Base-by-base conservation (phyloP, 2,113 vertebrate species). In the Scopus umbretta region DNA sequence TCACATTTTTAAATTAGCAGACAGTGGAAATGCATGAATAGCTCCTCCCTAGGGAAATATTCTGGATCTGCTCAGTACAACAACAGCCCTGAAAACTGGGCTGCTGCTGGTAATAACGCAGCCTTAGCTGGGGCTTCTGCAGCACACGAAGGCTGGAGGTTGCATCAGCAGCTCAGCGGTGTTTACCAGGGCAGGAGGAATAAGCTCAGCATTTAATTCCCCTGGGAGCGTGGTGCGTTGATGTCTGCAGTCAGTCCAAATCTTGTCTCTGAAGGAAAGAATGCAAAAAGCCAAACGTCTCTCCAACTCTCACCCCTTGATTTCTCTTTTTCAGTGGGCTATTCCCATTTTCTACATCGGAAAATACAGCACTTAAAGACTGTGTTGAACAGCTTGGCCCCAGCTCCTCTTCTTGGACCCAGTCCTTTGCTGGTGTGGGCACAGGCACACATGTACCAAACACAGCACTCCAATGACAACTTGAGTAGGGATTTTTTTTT, bases 1-100 rank as follows among this genome's bases (percentile, higher is more conserved):
- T 92, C 96, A 23, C 89, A 36, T 83, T 80, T 93, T 87, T 65
- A 90, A 93, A 94, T 91, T 86, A 96, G 52, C 88, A 94, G 81
- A 14, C 63, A 49, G 94, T 9, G 67, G 62, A 90, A 96, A 88
- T 76, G 89, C 96, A 58, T 42, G 86, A 90, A 85, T 62, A 58
- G 50, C 90, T 88, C 78, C 91, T 88, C 94, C 88, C 93, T n/a
- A 58, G 92, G 93, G 92, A 96, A 91, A 90, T 76, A 84, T 53
- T 95, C 94, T 72, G 86, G 80, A 81, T 86, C 49, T 49, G 82
- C 86, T 94, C 70, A 27, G 84, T 65, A 80, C 34, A 63, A 80
- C 34, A 63, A 30, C 38, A 53, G 83, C 73, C 66, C 79, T 62
- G 88, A 27, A 66, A 88, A 85, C 66, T 23, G 78, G 84, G 70